These are phyloP conservation scores for Nezara viridula DNA, from an alignment of 2,888 invertebrate genomes.

Conservation along the genomic window DNA sequence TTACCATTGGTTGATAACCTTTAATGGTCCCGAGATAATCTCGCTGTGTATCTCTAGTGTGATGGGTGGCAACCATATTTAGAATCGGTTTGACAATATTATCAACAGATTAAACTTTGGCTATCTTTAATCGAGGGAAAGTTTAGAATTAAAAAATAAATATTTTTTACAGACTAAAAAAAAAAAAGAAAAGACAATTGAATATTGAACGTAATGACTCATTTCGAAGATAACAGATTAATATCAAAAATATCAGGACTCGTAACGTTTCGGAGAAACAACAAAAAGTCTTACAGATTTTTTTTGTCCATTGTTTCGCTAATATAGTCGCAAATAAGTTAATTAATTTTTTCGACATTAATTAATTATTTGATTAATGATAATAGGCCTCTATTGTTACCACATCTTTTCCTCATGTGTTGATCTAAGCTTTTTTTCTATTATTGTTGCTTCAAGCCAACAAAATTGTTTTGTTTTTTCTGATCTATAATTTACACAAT, in stretches of 20 bases:
- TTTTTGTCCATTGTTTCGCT: neutral
- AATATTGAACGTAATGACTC: neutral
- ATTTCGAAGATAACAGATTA: neutral
- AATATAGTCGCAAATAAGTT: neutral
- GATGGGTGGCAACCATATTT: neutral
- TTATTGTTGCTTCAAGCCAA: too few relatives aligned
- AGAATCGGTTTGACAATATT: neutral
- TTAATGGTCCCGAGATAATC: neutral
- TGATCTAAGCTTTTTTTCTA: neutral
- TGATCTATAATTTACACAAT: too few relatives aligned
- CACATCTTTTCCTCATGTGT: neutral
- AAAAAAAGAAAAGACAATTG: neutral
- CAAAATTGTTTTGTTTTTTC: too few relatives aligned
- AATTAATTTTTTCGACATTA: neutral
- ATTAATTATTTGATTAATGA: constrained; percentile 8
- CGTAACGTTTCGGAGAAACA: neutral
- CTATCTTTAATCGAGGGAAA: neutral
- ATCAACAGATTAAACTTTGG: neutral
- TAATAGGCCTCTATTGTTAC: neutral
- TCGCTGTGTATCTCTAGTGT: neutral
- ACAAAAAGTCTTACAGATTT: neutral
- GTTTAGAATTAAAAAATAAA: neutral
- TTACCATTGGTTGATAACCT: constrained; percentile 42
- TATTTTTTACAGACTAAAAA: neutral
- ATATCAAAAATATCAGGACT: neutral